phyloP scores from a whole-genome alignment of 1,140 invertebrate genomes.

The Heliconius melpomene region DNA sequence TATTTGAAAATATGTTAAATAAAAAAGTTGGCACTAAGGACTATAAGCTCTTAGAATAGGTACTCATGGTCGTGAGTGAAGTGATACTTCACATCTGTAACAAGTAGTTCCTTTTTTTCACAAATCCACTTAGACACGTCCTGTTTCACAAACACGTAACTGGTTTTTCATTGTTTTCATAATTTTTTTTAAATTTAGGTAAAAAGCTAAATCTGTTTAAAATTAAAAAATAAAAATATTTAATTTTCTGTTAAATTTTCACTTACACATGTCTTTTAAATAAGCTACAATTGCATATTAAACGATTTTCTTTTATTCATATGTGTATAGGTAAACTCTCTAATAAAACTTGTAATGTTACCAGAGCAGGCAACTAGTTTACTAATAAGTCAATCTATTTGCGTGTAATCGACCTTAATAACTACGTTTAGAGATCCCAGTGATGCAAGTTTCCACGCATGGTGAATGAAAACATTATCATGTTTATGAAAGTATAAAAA shows the following conservation, averaged over 20 bases:
- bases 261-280: too few species aligned
- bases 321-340: neutral
- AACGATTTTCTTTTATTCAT: too few species aligned
- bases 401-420: constrained; percentile 38
- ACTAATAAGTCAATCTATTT: constrained; percentile 31
- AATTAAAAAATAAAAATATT: too few species aligned
- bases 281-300: too few species aligned
- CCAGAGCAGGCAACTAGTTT: constrained; percentile 10
- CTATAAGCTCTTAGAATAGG: neutral
- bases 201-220: too few species aligned
- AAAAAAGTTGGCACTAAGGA: neutral
- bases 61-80: neutral
- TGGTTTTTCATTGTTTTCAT: neutral
- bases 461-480: constrained; percentile 32
- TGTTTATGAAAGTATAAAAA: constrained; percentile 31
- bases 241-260: too few species aligned
- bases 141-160: constrained; percentile 2
- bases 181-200: too few species aligned
- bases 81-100: neutral
- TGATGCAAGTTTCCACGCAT: constrained; percentile 38
- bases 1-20: neutral
- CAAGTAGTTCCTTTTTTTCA: constrained; percentile 12
- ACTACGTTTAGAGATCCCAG: constrained; percentile 35
- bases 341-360: neutral
- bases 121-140: constrained; percentile 25